Evolutionary conservation across 2,797 vertebrate species (phyloP).

Genomic region (Scyliorhinus canicula): DNA sequence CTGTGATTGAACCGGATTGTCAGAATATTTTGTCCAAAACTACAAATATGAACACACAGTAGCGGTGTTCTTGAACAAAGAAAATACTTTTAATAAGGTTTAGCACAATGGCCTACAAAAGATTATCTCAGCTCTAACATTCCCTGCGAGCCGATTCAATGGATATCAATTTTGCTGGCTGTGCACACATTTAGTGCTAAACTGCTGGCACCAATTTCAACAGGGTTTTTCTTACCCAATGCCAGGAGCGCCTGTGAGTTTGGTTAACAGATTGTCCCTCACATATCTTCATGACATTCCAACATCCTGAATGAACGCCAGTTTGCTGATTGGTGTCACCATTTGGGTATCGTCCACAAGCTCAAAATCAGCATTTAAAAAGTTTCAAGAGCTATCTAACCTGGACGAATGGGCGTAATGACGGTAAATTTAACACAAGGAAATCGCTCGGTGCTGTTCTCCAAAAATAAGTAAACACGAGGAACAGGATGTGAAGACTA

Average conservation of each 20-base stretch:
- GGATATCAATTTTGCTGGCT: not conserved
- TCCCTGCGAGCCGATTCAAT: not conserved
- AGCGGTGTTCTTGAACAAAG: no score
- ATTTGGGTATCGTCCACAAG: not conserved
- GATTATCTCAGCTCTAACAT: not conserved
- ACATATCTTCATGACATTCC: not conserved
- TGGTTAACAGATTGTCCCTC: not conserved
- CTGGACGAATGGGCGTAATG: not conserved
- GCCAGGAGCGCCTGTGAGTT: not conserved
- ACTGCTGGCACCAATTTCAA: not conserved
- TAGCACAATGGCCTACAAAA: not conserved
- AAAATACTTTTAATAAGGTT: no score
- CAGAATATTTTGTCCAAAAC: no score
- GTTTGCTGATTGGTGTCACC: not conserved
- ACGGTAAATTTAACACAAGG: not conserved
- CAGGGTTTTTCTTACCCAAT: not conserved
- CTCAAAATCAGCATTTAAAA: not conserved
- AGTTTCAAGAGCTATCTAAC: not conserved
- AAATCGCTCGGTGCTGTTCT: not conserved
- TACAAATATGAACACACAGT: no score
- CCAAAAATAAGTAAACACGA: not conserved
- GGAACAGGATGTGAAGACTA: not conserved
- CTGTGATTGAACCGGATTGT: no score
- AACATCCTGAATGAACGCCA: not conserved
- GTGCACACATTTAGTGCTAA: not conserved